A percentile compares a stretch with the other conserved stretches of the same genome.
Conservation (phyloP, 1,140 invertebrate species). For the Trichonephila clavipes region DNA sequence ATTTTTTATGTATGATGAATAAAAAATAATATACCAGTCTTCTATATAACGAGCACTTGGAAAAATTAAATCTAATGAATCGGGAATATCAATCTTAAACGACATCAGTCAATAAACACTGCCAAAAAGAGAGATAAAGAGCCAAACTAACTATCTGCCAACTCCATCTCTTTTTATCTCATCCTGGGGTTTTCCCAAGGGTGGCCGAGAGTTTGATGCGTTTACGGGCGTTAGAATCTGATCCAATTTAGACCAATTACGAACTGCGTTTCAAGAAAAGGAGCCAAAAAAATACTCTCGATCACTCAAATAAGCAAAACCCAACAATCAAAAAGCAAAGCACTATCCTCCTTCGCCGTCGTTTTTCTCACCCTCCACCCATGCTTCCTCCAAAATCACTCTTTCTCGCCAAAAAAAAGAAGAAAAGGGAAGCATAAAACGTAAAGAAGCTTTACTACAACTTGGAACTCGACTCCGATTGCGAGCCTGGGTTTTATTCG, state of each 20-base stretch:
- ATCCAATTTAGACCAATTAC: slow-evolving; percentile 72
- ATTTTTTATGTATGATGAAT: too few species aligned
- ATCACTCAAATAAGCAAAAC: slow-evolving; percentile 14
- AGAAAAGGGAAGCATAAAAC: not conserved
- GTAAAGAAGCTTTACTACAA: slow-evolving; percentile 40
- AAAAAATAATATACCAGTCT: too few species aligned
- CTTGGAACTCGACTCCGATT: slow-evolving; percentile 52
- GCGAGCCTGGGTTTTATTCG: slow-evolving; percentile 40
- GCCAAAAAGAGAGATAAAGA: not conserved
- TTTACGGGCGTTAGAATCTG: slow-evolving; percentile 72
- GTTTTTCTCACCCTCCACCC: not conserved
- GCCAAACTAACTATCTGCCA: not conserved
- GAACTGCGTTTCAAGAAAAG: slow-evolving; percentile 66
- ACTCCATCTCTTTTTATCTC: slow-evolving; percentile 69
- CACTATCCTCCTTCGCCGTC: not conserved
- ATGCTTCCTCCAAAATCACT: not conserved
- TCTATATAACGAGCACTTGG: too few species aligned
- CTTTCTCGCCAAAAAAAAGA: not conserved
- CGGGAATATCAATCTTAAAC: too few species aligned
- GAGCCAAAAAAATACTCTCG: not conserved
- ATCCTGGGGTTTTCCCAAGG: slow-evolving; percentile 61
- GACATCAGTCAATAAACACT: not conserved
- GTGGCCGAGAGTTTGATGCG: slow-evolving; percentile 68
- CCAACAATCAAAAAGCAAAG: slow-evolving; percentile 51
- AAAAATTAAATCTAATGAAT: too few species aligned